Evolutionary conservation across 30 jellyfish, hydroid and myxozoan genomes (phyloP), one percentile per base, ranked within the genome.

Genomic region (Mastigias papua): DNA sequence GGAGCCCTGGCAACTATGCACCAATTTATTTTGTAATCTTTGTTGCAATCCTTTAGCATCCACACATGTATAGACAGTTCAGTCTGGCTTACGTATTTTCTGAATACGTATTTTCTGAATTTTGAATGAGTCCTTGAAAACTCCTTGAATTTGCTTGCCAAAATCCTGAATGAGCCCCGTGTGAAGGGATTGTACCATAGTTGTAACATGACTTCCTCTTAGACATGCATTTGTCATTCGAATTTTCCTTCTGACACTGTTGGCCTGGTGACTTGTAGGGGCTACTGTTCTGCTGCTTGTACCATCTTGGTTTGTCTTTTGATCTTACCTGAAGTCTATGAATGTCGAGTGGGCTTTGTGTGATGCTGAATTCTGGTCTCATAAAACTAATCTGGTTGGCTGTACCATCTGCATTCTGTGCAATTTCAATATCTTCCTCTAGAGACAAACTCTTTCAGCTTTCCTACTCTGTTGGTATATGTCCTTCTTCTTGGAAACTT

Each of bases 391-490:
- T 23, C 69, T 57, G 69, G 69, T 57, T 57, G 69, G 17, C 69
- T 57, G 69, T 57, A 57, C 23, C 69, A 57, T 57, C 69, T 57
- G 69, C 69, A 57, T 57, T 57, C 69, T 57, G 69, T 57, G 69
- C 69, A 57, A 57, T 57, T 57, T 23, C 69, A 57, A 57, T 57
- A 25, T 17, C 69, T 57, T 57, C 69, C 8, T 57, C 69, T 57
- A 57, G 69, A 57, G 69, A 57, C 69, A 57, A 57, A n/a, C n/a
- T n/a, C n/a, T n/a, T n/a, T n/a, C n/a, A n/a, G n/a, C n/a, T n/a
- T n/a, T n/a, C n/a, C n/a, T n/a, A n/a, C n/a, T n/a, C n/a, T n/a
- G n/a, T n/a, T n/a, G n/a, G n/a, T n/a, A n/a, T n/a, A n/a, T n/a
- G n/a, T n/a, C n/a, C n/a, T n/a, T n/a, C n/a, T n/a, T n/a, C n/a